Conservation (phyloP, 2,113 vertebrate genomes). For the Phylloscopus whistleri region DNA sequence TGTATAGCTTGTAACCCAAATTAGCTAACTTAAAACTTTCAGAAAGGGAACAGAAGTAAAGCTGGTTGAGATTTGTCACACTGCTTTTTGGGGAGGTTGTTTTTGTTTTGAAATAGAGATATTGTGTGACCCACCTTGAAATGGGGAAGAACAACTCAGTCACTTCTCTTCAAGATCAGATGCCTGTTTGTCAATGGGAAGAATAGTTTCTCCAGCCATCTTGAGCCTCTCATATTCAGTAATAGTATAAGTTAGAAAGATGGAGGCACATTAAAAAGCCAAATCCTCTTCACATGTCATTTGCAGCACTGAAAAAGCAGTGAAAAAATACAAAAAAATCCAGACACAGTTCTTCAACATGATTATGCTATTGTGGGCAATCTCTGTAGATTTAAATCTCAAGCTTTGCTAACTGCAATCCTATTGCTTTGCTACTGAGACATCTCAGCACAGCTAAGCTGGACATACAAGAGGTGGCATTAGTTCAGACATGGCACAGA, state of each 20-base stretch:
- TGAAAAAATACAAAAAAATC: not conserved
- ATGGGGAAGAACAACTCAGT: not conserved
- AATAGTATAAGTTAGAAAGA: not conserved
- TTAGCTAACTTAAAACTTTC: not conserved
- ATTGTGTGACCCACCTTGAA: not conserved
- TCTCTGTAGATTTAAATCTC: not conserved
- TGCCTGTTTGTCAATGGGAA: not conserved
- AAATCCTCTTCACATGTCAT: not conserved
- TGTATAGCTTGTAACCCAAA: not conserved
- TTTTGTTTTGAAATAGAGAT: not conserved
- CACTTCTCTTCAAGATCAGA: not conserved
- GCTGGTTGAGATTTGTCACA: not conserved
- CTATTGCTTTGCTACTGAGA: not conserved
- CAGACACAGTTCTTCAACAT: not conserved
- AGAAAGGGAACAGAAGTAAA: not conserved
- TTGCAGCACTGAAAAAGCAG: not conserved
- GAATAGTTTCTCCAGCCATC: not conserved
- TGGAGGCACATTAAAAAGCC: not conserved
- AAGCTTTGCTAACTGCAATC: not conserved
- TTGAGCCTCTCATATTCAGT: not conserved
- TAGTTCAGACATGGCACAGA: not conserved
- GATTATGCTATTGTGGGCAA: not conserved
- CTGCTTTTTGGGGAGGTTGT: rapidly evolving
- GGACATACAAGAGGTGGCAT: not conserved
- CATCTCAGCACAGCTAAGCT: not conserved